phyloP scores from a whole-genome alignment of 2,113 vertebrate species.

The Macquaria ambigua region DNA sequence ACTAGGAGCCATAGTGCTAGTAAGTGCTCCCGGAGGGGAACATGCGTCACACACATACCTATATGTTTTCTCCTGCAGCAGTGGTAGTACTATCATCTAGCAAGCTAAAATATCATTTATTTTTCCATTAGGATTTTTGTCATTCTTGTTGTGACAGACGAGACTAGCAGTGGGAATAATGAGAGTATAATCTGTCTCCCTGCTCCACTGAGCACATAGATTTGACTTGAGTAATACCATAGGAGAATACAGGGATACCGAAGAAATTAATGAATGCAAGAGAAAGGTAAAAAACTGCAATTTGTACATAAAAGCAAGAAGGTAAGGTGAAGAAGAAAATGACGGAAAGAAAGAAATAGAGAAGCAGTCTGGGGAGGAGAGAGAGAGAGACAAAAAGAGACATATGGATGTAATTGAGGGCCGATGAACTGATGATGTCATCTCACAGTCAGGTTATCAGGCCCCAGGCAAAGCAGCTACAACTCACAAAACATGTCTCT shows the following conservation, averaged over 20 bases:
- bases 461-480: constrained; percentile 71
- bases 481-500: constrained; percentile 69
- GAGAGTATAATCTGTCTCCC: constrained; percentile 30
- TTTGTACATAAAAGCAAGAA: constrained; percentile 1
- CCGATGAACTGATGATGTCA: constrained; percentile 79
- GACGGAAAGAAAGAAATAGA: constrained; percentile 22
- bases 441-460: constrained; percentile 82
- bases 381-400: constrained; percentile 32
- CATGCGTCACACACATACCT: constrained; percentile 12
- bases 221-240: constrained; percentile 25
- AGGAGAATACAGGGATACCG: neutral
- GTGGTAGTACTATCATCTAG: constrained; percentile 8
- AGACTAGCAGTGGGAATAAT: constrained; percentile 33
- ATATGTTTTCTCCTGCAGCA: constrained; percentile 28
- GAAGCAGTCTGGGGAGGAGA: neutral
- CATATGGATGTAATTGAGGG: constrained; percentile 81
- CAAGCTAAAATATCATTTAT: constrained; percentile 25
- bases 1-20: constrained; percentile 22
- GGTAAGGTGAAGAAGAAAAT: constrained; percentile 5
- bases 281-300: neutral
- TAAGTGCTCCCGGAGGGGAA: constrained; percentile 39
- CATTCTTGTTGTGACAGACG: constrained; percentile 36
- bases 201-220: constrained; percentile 28
- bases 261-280: neutral
- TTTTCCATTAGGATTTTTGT: constrained; percentile 37